A percentile compares a stretch with the other conserved stretches of the same genome.
phyloP scores from a whole-genome alignment of 2,888 invertebrate genomes.

The Saturnia japonica region DNA sequence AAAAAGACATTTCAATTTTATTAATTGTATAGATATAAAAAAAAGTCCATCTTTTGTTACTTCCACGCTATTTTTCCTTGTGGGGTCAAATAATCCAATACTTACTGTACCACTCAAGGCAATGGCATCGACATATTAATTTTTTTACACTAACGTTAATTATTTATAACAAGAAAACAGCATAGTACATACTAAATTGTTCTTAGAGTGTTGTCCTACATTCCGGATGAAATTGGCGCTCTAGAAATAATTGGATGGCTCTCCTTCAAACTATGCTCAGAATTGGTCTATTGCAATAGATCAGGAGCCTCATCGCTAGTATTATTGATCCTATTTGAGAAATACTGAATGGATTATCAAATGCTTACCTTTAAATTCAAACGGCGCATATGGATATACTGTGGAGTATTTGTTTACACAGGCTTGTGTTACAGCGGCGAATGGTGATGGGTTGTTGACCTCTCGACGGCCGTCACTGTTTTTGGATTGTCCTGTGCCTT shows the following conservation, averaged over 20 bases:
- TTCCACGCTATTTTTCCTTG: neutral
- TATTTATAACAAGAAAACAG: neutral
- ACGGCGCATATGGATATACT: no score
- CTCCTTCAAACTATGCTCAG: neutral
- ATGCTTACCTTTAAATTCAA: no score
- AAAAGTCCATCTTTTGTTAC: no score
- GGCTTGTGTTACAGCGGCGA: no score
- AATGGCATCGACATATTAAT: neutral
- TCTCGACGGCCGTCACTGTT: no score
- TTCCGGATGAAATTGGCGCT: neutral
- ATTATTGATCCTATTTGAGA: neutral
- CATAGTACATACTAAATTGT: neutral
- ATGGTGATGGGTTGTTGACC: no score
- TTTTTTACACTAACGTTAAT: neutral
- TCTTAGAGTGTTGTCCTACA: neutral
- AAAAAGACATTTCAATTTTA: no score
- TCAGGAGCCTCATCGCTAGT: neutral
- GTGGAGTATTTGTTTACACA: no score
- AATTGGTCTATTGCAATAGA: neutral
- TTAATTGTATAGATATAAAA: no score
- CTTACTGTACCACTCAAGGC: neutral
- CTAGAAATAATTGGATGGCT: constrained; percentile 1
- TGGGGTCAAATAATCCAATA: neutral
- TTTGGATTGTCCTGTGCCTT: no score
- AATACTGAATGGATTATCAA: neutral